Percentiles rank a stretch among this genome's conserved stretches.
Evolutionary conservation across 2,113 vertebrate species (phyloP).

Genomic region (Tyrannus savana): DNA sequence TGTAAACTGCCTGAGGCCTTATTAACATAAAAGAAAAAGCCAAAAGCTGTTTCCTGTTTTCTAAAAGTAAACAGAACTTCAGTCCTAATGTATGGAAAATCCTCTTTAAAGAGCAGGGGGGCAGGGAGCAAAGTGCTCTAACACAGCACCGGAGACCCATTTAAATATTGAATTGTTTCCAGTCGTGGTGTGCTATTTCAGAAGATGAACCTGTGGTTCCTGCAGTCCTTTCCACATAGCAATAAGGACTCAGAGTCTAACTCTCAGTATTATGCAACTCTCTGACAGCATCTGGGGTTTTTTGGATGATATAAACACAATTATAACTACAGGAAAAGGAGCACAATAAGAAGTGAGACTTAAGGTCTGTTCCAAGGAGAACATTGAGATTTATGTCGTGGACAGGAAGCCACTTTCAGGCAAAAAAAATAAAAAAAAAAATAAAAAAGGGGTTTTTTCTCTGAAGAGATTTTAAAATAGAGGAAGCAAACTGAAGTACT

Average conservation of each 20-base stretch:
- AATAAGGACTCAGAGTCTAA: neutral
- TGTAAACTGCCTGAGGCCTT: neutral
- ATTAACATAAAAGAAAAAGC: neutral
- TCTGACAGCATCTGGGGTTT: neutral
- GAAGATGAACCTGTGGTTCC: neutral
- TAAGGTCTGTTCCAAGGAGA: neutral
- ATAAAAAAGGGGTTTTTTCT: neutral
- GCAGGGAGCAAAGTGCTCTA: neutral
- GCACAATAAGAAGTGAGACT: neutral
- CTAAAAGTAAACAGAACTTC: conserved; percentile 22
- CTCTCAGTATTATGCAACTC: neutral
- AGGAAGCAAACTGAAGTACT: neutral
- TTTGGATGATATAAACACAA: neutral
- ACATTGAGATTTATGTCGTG: neutral
- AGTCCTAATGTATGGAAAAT: neutral
- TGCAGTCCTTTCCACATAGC: neutral
- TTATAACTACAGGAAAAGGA: conserved; percentile 23
- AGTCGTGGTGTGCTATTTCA: neutral
- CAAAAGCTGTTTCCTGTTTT: conserved; percentile 29
- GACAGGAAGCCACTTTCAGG: conserved; percentile 13
- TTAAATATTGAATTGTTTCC: neutral
- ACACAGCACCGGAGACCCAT: fast-evolving
- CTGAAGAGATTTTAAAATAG: neutral
- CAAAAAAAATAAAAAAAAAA: neutral
- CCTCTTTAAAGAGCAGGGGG: neutral